phyloP scores from a whole-genome alignment of 92 coral and sea anemone genomes.

The Montipora capitata region DNA sequence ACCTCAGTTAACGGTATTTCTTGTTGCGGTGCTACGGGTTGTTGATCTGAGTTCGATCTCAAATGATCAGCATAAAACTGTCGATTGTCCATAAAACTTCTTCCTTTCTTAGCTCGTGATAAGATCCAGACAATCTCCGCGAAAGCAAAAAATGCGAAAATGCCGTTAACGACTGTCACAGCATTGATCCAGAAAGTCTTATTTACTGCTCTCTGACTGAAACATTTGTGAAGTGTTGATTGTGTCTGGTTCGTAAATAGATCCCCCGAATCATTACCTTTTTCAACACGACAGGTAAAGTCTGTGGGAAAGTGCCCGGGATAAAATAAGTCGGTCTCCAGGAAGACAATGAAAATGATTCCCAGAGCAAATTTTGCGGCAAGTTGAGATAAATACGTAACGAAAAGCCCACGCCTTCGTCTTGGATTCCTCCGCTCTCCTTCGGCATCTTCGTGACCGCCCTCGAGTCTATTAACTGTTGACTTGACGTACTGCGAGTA shows the following conservation, averaged over 20 bases:
- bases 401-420: not conserved
- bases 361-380: not conserved
- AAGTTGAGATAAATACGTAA: slow-evolving; percentile 2
- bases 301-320: not conserved
- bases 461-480: not conserved
- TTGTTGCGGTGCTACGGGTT: too few relatives aligned
- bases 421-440: not conserved
- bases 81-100: not conserved
- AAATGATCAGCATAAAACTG: not conserved
- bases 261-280: too few relatives aligned
- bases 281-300: not conserved
- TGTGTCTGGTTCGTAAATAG: not conserved
- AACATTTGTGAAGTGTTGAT: not conserved
- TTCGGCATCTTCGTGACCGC: not conserved
- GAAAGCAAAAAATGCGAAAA: slow-evolving; percentile 19
- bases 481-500: slow-evolving; percentile 30
- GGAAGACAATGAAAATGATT: slow-evolving; percentile 4
- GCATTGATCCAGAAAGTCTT: slow-evolving; percentile 13
- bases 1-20: too few relatives aligned
- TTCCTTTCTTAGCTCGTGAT: not conserved
- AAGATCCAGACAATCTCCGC: not conserved
- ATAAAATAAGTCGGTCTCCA: not conserved
- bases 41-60: not conserved
- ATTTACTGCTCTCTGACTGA: not conserved
- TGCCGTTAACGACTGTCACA: slow-evolving; percentile 2